phyloP scores from a whole-genome alignment of 1,140 invertebrate genomes.

The Zaprionus taronus region DNA sequence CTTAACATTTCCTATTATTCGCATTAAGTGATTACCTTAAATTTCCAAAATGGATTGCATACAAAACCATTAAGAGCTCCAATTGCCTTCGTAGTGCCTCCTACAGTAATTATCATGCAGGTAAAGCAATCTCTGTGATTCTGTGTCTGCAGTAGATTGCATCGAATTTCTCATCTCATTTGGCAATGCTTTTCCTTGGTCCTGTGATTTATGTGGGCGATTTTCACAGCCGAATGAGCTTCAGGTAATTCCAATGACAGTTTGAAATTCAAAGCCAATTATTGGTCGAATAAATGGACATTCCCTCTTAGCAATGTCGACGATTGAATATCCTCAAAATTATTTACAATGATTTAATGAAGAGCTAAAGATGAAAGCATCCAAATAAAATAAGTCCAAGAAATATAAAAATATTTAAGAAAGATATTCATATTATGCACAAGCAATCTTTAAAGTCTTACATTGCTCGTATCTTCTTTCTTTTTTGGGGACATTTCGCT shows the following conservation, averaged over 20 bases:
- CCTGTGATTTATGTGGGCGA: constrained; percentile 5
- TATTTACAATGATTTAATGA: neutral
- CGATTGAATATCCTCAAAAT: neutral
- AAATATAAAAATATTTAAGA: neutral
- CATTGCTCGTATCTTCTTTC: neutral
- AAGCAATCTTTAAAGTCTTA: neutral
- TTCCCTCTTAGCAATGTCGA: neutral
- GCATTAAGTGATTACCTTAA: neutral
- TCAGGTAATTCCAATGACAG: constrained; percentile 4
- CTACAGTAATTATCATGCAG: neutral
- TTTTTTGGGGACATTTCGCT: neutral
- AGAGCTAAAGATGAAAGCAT: neutral
- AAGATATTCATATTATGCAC: neutral
- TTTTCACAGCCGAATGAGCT: neutral
- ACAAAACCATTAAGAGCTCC: neutral
- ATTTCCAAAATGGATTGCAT: neutral
- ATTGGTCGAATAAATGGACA: neutral
- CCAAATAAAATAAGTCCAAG: neutral
- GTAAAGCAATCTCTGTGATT: neutral
- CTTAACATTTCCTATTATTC: neutral
- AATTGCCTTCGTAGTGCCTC: neutral
- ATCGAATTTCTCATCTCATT: neutral
- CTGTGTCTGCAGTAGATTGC: neutral
- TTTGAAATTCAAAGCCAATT: constrained; percentile 5
- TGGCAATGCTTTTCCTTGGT: neutral